Evolutionary conservation across 2,797 vertebrate genomes (phyloP).

Genomic region (Peromyscus aztecus): DNA sequence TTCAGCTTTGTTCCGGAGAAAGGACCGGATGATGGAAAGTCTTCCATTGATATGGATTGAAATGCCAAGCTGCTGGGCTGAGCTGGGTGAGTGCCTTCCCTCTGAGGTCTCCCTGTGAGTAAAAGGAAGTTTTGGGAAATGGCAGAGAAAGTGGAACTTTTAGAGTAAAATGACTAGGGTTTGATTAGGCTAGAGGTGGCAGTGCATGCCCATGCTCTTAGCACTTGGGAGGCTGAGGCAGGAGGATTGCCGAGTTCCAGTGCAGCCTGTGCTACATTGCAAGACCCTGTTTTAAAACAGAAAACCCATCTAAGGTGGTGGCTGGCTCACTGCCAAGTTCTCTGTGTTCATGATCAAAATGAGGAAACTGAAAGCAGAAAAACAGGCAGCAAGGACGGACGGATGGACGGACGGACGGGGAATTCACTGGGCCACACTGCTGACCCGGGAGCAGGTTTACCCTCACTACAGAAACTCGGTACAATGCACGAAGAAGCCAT

Average conservation of each 20-base stretch:
- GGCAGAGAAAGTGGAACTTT: neutral
- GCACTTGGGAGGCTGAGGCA: neutral
- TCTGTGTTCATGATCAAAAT: conserved; percentile 44
- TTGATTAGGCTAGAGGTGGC: neutral
- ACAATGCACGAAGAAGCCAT: neutral
- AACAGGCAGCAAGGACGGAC: neutral
- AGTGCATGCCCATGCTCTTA: neutral
- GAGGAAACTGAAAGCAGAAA: conserved; percentile 50
- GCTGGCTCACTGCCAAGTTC: neutral
- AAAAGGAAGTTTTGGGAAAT: conserved; percentile 22
- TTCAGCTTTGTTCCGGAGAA: conserved; percentile 17
- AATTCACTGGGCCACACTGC: neutral
- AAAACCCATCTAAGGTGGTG: neutral
- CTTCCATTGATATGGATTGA: neutral
- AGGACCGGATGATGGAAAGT: neutral
- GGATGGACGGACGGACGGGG: too few species aligned
- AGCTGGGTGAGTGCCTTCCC: conserved; percentile 58
- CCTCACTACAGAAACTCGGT: neutral
- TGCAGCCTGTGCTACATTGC: neutral
- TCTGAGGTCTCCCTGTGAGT: neutral
- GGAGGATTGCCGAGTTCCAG: neutral
- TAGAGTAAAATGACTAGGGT: neutral
- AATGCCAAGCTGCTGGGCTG: neutral
- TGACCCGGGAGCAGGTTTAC: too few species aligned
- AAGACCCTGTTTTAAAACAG: neutral